Percentiles rank a stretch among this genome's conserved stretches.
Evolutionary conservation across 1,140 invertebrate genomes (phyloP).

Genomic region (Halotydeus destructor): DNA sequence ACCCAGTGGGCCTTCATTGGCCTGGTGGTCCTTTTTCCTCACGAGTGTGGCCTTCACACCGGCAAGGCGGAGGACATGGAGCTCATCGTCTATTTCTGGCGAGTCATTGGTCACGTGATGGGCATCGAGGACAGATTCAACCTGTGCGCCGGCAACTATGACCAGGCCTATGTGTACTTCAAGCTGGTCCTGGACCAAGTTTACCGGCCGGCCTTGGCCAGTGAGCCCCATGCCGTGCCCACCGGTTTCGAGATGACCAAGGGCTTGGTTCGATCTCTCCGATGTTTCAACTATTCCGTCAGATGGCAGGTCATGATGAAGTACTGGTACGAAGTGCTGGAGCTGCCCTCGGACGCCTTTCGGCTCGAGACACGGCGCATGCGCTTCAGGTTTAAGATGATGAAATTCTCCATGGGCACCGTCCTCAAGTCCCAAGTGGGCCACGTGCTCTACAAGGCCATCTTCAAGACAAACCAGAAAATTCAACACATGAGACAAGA

Average conservation of each 20-base stretch:
- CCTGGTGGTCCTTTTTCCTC: slow-evolving; percentile 39
- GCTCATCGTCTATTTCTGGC: slow-evolving; percentile 58
- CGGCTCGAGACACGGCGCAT: too few relatives aligned
- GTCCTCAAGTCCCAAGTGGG: too few relatives aligned
- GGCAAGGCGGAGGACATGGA: slow-evolving; percentile 36
- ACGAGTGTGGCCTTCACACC: slow-evolving; percentile 36
- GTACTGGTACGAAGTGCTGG: slow-evolving; percentile 4
- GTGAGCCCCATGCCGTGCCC: neutral
- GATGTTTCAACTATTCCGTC: neutral
- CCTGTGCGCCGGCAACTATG: slow-evolving; percentile 29
- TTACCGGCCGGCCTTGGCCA: neutral
- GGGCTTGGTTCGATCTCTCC: slow-evolving; percentile 8
- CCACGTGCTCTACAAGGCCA: too few relatives aligned
- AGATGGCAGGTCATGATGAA: slow-evolving; percentile 5
- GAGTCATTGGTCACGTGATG: slow-evolving; percentile 49
- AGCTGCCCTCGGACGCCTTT: too few relatives aligned
- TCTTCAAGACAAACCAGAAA: too few relatives aligned
- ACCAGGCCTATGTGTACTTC: slow-evolving; percentile 21
- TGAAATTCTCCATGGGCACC: too few relatives aligned
- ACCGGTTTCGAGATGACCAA: slow-evolving; percentile 3
- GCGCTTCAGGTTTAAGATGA: too few relatives aligned
- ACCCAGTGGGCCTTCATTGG: slow-evolving; percentile 51
- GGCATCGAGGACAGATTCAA: slow-evolving; percentile 56
- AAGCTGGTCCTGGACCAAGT: slow-evolving; percentile 3
- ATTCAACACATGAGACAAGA: too few relatives aligned